These are phyloP conservation scores for Ophion ellenae DNA, from an alignment of 2,888 invertebrate genomes.

Conservation along the genomic window DNA sequence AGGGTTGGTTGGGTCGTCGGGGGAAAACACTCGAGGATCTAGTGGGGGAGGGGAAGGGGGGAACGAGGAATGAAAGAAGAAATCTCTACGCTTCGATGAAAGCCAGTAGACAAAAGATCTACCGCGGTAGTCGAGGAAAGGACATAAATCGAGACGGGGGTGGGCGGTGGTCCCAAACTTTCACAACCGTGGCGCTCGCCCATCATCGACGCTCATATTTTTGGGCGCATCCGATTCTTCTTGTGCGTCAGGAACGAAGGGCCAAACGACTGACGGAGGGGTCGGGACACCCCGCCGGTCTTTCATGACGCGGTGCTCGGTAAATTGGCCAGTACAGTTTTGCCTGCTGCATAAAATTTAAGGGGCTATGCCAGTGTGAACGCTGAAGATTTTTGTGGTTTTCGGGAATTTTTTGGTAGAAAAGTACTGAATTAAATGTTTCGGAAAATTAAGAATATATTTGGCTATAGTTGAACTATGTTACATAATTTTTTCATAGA, in stretches of 20 bases:
- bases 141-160: conserved; percentile 53
- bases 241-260: conserved; percentile 57
- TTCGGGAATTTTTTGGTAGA: too few species aligned
- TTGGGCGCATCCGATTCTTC: conserved; percentile 48
- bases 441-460: too few species aligned
- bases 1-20: conserved; percentile 41
- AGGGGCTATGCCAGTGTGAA: too few species aligned
- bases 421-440: too few species aligned
- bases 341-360: background rate
- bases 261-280: conserved; percentile 32
- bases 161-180: conserved; percentile 27
- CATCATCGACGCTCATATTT: conserved; percentile 63
- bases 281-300: conserved; percentile 30
- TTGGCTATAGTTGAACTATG: too few species aligned
- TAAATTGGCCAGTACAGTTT: background rate
- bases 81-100: conserved; percentile 59
- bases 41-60: conserved; percentile 37
- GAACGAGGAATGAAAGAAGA: conserved; percentile 27
- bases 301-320: conserved; percentile 15
- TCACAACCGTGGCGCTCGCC: conserved; percentile 42
- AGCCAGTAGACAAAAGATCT: conserved; percentile 60
- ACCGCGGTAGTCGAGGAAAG: conserved; percentile 56
- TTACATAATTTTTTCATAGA: too few species aligned
- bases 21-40: conserved; percentile 53
- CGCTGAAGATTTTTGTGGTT: too few species aligned